phyloP scores from a whole-genome alignment of 2,888 invertebrate species.

The Penaeus monodon region DNA sequence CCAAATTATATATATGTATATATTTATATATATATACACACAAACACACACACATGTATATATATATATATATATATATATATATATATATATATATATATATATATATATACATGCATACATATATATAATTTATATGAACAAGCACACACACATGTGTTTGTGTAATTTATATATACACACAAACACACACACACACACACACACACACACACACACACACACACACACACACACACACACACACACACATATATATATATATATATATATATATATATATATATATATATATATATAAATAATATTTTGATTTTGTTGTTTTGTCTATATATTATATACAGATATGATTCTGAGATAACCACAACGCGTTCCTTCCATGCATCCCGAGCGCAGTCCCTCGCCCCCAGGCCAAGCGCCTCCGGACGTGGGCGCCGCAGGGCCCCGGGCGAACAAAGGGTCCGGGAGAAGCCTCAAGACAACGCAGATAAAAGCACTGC shows the following conservation, averaged over 20 bases:
- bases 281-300: too few relatives aligned
- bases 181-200: conserved; percentile 8
- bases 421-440: too few relatives aligned
- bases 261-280: too few relatives aligned
- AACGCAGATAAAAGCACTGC: too few relatives aligned
- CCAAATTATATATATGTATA: too few relatives aligned
- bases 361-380: too few relatives aligned
- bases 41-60: not conserved
- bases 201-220: not conserved
- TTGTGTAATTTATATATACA: not conserved
- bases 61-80: not conserved
- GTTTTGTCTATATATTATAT: too few relatives aligned
- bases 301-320: too few relatives aligned
- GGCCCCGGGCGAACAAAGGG: not conserved
- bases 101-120: conserved; percentile 15
- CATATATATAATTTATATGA: conserved; percentile 1
- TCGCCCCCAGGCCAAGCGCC: too few relatives aligned
- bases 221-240: conserved; percentile 5
- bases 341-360: too few relatives aligned
- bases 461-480: not conserved
- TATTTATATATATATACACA: not conserved
- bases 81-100: conserved; percentile 7
- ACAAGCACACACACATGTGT: not conserved
- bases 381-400: not conserved
- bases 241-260: not conserved